Percentiles rank a stretch among this genome's conserved stretches.
Conservation (phyloP, 1,140 invertebrate species). For the Leucophenga varia region DNA sequence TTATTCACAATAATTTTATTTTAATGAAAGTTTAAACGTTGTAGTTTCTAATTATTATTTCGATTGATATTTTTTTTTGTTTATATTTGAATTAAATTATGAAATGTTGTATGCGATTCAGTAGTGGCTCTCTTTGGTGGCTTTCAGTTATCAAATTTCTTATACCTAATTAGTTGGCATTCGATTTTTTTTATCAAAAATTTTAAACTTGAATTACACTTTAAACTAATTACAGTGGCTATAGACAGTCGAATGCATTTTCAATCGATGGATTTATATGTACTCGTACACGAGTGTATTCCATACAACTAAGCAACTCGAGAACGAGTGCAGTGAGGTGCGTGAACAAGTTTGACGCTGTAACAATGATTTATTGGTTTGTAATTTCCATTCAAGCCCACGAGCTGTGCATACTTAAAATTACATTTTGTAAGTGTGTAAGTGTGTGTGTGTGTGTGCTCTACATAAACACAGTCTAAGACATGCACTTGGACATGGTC, state of each 20-base stretch:
- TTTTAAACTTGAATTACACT: slow-evolving; percentile 54
- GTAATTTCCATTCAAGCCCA: slow-evolving; percentile 50
- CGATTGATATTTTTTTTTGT: too few species aligned
- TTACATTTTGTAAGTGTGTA: too few species aligned
- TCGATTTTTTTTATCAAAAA: too few species aligned
- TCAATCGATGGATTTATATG: slow-evolving; percentile 10
- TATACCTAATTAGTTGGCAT: slow-evolving; percentile 52
- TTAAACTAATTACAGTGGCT: slow-evolving; percentile 45
- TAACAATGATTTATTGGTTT: slow-evolving; percentile 49
- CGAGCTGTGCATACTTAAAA: slow-evolving; percentile 41
- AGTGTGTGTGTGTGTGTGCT: slow-evolving; percentile 16
- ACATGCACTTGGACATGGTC: slow-evolving; percentile 46
- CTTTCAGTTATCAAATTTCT: too few species aligned
- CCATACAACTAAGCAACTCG: not conserved
- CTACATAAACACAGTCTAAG: slow-evolving; percentile 9
- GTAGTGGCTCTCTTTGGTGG: too few species aligned
- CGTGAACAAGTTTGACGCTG: slow-evolving; percentile 6
- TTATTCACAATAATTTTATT: too few species aligned
- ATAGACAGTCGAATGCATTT: slow-evolving; percentile 3
- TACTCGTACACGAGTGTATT: slow-evolving; percentile 15
- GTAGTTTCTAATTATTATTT: too few species aligned
- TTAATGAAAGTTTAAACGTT: too few species aligned
- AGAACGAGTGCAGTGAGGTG: not conserved
- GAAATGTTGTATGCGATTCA: too few species aligned
- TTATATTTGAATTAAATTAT: too few species aligned